These are phyloP conservation scores for Halcyon smyrnensis DNA, from an alignment of 2,797 vertebrate species.

Conservation along the genomic window DNA sequence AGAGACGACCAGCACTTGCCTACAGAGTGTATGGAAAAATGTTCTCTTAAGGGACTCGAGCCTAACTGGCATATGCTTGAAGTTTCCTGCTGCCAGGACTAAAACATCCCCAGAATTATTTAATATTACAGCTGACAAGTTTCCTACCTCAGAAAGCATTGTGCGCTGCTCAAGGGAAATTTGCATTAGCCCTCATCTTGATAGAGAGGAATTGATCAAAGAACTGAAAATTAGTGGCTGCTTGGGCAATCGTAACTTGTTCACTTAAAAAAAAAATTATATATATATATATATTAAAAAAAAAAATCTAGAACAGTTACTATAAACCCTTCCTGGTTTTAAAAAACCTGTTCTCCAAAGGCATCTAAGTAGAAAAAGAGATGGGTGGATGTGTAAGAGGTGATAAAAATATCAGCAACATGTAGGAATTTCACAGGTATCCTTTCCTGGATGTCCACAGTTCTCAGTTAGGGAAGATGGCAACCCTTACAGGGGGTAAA, in stretches of 20 bases:
- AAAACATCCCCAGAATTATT: conserved; percentile 26
- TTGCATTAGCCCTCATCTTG: background rate
- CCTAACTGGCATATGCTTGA: background rate
- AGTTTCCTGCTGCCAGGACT: background rate
- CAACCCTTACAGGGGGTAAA: background rate
- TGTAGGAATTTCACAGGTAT: background rate
- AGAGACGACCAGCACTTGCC: background rate
- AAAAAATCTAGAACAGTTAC: background rate
- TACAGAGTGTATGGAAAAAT: background rate
- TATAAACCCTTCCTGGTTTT: background rate
- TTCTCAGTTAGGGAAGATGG: background rate
- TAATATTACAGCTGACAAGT: background rate
- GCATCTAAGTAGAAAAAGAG: background rate
- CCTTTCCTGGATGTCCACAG: background rate
- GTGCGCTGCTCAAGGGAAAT: background rate
- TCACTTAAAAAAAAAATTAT: background rate
- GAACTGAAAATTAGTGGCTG: background rate
- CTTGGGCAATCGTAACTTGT: accelerated
- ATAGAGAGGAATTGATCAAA: conserved; percentile 3
- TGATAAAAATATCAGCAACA: background rate
- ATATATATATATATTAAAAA: too few relatives aligned
- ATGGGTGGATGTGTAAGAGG: background rate
- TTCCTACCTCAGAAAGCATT: background rate
- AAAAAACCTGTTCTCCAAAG: background rate
- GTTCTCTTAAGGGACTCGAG: background rate